Evolutionary conservation across 2,888 invertebrate genomes (phyloP), one percentile per base, ranked within the genome.

Genomic region (Anodontia alba): DNA sequence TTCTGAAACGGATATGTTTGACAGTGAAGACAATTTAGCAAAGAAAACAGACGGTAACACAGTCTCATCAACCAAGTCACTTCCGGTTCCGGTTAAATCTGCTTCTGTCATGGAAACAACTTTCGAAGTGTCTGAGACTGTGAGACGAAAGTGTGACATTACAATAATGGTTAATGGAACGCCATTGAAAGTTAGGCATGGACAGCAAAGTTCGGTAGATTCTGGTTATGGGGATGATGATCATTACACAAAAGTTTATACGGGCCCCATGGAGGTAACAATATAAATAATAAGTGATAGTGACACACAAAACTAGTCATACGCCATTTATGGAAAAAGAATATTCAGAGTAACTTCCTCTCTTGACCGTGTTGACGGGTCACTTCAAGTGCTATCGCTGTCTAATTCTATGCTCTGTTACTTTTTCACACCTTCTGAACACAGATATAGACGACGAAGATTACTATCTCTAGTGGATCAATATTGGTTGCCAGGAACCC

Each of bases 1-100:
- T 57, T 91, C 91, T 23, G 91, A 91, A 81, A 90, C 89, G 0
- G 89, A 90, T 66, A 89, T 91, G 88, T 90, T 86, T 72, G 89
- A 88, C 26, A 84, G 88, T 0, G 89, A 89, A 29, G 88, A 88
- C 5, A 88, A 86, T 66, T 33, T 46, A 20, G 78, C 76, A 38
- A 80, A 80, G 57, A 81, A 80, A 73, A 10, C 46, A 0, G 23
- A 54, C 29, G 69, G 66, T 54, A 46, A 78, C 3, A 75, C 71
- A 43, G 76, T 80, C 76, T 46, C 57, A 31, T 79, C 79, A n/a
- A 75, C 79, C 17, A 20, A 75, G 46, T 81, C 81, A n/a, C 57
- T 81, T 17, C 81, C 84, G 17, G 81, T 84, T 12, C 78, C 84
- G 26, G 46, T 77, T 12, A 77, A 73, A 20, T 62, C 73, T 15